Percentiles rank a stretch among this genome's conserved stretches.
Conservation (phyloP, 2,797 vertebrate genomes). For the Choloepus didactylus region DNA sequence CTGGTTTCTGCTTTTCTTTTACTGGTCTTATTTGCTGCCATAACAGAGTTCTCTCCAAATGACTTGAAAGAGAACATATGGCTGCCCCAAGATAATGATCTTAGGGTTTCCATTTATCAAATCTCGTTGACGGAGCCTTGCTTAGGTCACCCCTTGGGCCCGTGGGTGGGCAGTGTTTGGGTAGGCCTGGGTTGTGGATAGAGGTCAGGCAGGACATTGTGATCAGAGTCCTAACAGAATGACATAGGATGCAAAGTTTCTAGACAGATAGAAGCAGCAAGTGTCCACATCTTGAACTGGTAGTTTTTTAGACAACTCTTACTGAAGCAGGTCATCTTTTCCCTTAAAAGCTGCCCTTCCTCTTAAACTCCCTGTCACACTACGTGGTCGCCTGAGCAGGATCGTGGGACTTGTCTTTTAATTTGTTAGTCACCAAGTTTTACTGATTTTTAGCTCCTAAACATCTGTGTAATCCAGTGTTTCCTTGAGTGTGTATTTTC, state of each 20-base stretch:
- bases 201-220: not conserved
- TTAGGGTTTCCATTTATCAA: not conserved
- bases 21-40: slow-evolving; percentile 18
- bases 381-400: not conserved
- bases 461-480: not conserved
- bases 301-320: not conserved
- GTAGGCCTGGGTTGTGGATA: not conserved
- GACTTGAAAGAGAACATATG: not conserved
- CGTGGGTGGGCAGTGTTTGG: not conserved
- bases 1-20: not conserved
- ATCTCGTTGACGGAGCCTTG: not conserved
- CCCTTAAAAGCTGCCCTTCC: not conserved
- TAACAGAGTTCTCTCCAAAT: not conserved
- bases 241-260: not conserved
- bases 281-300: not conserved
- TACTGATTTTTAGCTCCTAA: not conserved
- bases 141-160: not conserved
- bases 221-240: not conserved
- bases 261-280: not conserved
- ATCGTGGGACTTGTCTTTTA: not conserved
- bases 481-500: not conserved
- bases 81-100: not conserved
- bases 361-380: not conserved
- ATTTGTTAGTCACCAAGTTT: not conserved
- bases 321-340: slow-evolving; percentile 36